A percentile compares a stretch with the other conserved stretches of the same genome.
Conservation (phyloP, 1,140 invertebrate species). For the Bilobella aurantiaca region DNA sequence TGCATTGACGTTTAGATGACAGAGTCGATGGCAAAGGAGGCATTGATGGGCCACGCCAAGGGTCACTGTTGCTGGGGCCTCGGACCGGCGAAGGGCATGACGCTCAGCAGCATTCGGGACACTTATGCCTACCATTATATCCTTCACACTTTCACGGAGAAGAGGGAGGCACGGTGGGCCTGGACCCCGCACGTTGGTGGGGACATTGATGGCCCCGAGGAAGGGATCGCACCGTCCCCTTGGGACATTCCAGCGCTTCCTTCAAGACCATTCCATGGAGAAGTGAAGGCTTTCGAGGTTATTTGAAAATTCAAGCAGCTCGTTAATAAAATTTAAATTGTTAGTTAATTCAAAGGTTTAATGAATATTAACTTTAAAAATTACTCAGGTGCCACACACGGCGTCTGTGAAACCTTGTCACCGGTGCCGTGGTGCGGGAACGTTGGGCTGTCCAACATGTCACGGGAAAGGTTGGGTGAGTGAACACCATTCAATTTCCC, state of each 20-base stretch:
- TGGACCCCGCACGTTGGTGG: slow-evolving; percentile 47
- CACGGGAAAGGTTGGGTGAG: slow-evolving; percentile 46
- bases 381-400: slow-evolving; percentile 48
- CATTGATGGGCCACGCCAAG: slow-evolving; percentile 42
- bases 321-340: too few species aligned
- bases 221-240: slow-evolving; percentile 45
- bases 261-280: slow-evolving; percentile 42
- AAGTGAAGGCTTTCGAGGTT: slow-evolving; percentile 40
- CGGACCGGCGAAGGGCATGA: slow-evolving; percentile 44
- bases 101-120: slow-evolving; percentile 44
- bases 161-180: slow-evolving; percentile 47
- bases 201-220: slow-evolving; percentile 42
- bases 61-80: slow-evolving; percentile 49
- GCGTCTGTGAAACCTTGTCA: slow-evolving; percentile 49
- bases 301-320: background rate
- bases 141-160: slow-evolving; percentile 51
- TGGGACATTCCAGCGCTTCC: slow-evolving; percentile 47
- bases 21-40: slow-evolving; percentile 45
- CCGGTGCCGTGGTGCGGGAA: slow-evolving; percentile 44
- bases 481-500: slow-evolving; percentile 9
- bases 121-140: slow-evolving; percentile 50
- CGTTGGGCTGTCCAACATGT: slow-evolving; percentile 45
- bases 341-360: background rate
- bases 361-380: background rate
- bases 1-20: slow-evolving; percentile 38